These are phyloP conservation scores for Hippocampus mohnikei DNA, from an alignment of 2,113 vertebrate species.

Conservation along the genomic window DNA sequence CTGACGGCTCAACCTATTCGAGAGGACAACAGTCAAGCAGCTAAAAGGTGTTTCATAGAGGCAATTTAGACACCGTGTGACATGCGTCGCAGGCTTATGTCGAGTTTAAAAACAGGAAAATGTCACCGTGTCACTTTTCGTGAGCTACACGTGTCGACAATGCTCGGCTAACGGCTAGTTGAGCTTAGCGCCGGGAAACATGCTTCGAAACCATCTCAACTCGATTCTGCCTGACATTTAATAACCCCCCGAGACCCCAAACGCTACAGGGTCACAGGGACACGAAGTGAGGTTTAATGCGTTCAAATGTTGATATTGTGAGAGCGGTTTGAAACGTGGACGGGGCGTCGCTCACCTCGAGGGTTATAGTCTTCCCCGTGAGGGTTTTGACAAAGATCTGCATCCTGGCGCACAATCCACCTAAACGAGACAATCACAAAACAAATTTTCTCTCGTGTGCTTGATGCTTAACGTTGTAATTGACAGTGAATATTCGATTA, in stretches of 20 bases:
- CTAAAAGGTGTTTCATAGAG: accelerated
- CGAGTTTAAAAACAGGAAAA: neutral
- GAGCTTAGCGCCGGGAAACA: neutral
- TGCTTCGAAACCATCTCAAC: neutral
- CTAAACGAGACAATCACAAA: constrained; percentile 33
- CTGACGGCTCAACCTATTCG: constrained; percentile 90
- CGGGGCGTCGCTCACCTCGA: constrained; percentile 81
- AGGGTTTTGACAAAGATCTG: constrained; percentile 99
- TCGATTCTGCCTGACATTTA: neutral
- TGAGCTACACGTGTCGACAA: neutral
- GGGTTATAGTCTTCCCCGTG: constrained; percentile 98
- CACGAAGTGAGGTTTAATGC: neutral
- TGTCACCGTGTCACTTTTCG: neutral
- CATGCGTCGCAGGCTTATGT: too few relatives aligned
- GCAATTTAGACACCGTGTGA: neutral
- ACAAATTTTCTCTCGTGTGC: accelerated
- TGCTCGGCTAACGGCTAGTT: neutral
- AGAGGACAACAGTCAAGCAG: neutral
- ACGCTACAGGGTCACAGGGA: neutral
- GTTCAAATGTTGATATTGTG: neutral
- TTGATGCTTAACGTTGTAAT: neutral
- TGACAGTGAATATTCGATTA: neutral
- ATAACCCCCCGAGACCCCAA: neutral
- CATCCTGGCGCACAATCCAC: constrained; percentile 79
- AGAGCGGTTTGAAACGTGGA: accelerated